These are phyloP conservation scores for Polydrusus tereticollis DNA, from an alignment of 2,888 invertebrate species.

Conservation along the genomic window DNA sequence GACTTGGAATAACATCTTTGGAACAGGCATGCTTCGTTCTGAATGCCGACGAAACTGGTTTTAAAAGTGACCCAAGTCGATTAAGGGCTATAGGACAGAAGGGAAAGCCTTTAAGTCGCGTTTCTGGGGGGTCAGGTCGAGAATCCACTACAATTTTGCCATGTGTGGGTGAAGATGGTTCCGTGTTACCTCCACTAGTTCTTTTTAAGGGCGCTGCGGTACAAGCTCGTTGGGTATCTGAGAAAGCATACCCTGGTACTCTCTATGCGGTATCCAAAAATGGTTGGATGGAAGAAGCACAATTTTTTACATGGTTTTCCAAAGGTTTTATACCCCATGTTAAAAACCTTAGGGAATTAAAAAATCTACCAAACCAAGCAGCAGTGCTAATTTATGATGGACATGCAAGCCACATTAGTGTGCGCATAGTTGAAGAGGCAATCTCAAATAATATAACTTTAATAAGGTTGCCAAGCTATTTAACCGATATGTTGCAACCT, in stretches of 20 bases:
- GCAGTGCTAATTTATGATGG: slow-evolving; percentile 42
- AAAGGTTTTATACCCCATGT: slow-evolving; percentile 38
- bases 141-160: slow-evolving; percentile 52
- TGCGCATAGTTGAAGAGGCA: slow-evolving; percentile 7
- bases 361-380: slow-evolving; percentile 37
- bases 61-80: slow-evolving; percentile 52
- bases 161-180: slow-evolving; percentile 51
- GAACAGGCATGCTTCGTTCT: slow-evolving; percentile 47
- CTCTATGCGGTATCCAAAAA: slow-evolving; percentile 52
- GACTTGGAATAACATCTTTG: neutral
- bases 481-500: slow-evolving; percentile 11
- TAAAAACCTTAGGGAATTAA: slow-evolving; percentile 15
- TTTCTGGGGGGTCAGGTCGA: slow-evolving; percentile 47
- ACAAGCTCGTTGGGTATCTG: slow-evolving; percentile 51
- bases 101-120: slow-evolving; percentile 51
- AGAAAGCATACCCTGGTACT: slow-evolving; percentile 53
- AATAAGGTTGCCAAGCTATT: slow-evolving; percentile 13
- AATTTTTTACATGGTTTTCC: slow-evolving; percentile 50
- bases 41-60: slow-evolving; percentile 55
- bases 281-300: slow-evolving; percentile 56
- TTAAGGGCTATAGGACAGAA: slow-evolving; percentile 52
- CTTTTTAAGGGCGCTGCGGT: slow-evolving; percentile 53
- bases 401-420: slow-evolving; percentile 13
- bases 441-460: slow-evolving; percentile 4
- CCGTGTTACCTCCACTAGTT: slow-evolving; percentile 52